Percentiles rank a stretch among this genome's conserved stretches.
phyloP scores from a whole-genome alignment of 1,140 invertebrate species.

The Thalassaphorura encarpata region DNA sequence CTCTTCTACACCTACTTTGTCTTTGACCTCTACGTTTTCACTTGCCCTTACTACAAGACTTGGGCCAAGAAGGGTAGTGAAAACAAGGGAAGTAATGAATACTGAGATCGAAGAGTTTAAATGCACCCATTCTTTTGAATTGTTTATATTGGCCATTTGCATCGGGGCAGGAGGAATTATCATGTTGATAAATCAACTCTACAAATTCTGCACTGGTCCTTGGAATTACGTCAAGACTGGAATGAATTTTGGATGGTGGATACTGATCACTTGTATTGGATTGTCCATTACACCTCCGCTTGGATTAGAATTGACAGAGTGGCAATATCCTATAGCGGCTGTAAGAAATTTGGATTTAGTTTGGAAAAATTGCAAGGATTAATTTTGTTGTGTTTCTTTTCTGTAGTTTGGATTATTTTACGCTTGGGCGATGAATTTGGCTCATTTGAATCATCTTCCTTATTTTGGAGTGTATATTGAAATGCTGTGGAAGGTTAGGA shows the following conservation, averaged over 20 bases:
- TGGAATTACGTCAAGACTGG: background rate
- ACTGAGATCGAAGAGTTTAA: background rate
- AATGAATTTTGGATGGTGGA: constrained; percentile 11
- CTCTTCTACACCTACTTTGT: constrained; percentile 9
- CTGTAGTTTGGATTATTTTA: constrained; percentile 20
- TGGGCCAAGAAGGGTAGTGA: background rate
- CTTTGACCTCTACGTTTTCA: constrained; percentile 3
- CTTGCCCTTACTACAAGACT: constrained; percentile 6
- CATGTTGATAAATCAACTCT: constrained; percentile 5
- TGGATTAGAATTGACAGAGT: constrained; percentile 5
- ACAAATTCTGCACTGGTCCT: background rate
- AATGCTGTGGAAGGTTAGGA: constrained; percentile 13
- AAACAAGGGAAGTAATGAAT: background rate
- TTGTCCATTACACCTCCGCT: constrained; percentile 16
- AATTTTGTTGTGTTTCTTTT: background rate
- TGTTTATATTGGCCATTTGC: background rate
- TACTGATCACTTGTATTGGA: constrained; percentile 10
- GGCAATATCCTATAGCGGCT: constrained; percentile 18
- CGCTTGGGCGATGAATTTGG: constrained; percentile 20
- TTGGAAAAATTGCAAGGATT: background rate
- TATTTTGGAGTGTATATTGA: constrained; percentile 13
- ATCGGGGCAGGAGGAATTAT: background rate
- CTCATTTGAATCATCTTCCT: constrained; percentile 10
- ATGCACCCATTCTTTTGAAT: background rate
- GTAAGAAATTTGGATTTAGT: constrained; percentile 10